Evolutionary conservation across 2,888 invertebrate species (phyloP).

Genomic region (Temnothorax rugatulus): DNA sequence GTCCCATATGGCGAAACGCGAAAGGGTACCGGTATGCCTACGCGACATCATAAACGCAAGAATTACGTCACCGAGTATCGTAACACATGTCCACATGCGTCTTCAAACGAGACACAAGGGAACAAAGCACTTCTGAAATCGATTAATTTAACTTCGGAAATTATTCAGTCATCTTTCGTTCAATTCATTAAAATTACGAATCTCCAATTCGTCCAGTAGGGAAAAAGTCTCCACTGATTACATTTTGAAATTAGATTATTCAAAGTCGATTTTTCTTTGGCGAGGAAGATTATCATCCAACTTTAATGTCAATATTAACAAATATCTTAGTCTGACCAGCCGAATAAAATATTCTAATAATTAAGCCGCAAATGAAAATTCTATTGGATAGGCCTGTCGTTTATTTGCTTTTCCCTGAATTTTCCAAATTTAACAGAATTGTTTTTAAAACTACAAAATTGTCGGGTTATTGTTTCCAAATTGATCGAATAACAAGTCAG

Average conservation of each 20-base stretch:
- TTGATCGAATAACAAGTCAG: neutral
- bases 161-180: neutral
- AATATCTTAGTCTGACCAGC: neutral
- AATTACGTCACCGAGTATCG: neutral
- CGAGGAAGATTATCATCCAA: neutral
- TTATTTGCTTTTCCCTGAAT: neutral
- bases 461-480: neutral
- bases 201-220: neutral
- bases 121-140: neutral
- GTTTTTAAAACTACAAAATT: neutral
- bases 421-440: neutral
- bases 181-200: neutral
- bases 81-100: neutral
- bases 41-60: neutral
- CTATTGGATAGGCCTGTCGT: neutral
- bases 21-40: neutral
- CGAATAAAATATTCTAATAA: slow-evolving; percentile 4
- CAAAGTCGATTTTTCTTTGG: neutral
- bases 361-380: neutral
- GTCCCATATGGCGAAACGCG: slow-evolving; percentile 24
- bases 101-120: neutral
- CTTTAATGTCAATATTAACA: neutral
- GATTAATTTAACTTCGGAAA: neutral
- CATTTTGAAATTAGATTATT: neutral
- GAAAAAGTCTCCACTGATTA: neutral